Base-by-base conservation (phyloP, 2,113 vertebrate species). In the Hippocampus guttulatus region DNA sequence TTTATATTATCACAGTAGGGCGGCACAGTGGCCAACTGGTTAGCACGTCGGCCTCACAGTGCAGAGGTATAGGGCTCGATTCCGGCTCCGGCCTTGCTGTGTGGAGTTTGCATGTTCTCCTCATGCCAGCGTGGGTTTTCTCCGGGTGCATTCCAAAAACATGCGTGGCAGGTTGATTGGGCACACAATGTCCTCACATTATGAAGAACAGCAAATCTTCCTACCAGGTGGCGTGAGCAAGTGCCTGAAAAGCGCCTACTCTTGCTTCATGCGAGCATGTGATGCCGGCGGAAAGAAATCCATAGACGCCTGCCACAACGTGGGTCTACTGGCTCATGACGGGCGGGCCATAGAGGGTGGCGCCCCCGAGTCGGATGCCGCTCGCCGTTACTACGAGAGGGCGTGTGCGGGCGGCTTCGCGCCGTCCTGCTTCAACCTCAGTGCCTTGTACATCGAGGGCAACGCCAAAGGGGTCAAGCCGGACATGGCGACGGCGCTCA, bases 341-440 rank as follows among this genome's bases (percentile, higher is more conserved):
- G 96, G 96, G 27, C 91, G 88, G 69, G 87, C 91, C 38, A 27
- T 86, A 58, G 92, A 90, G 0, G 88, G 87, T 3, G 88, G 87
- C 60, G 16, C 27, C 58, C 84, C 94, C 0, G 90, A 98, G 72
- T 70, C 88, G 0, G 33, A 47, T 2, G 71, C 64, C 0, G 96
- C 96, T 67, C 92, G 86, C 58, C 90, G 94, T 83, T 96, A 95
- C 84, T 98, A 97, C 47, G 91, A 90, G 45, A 95, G 91, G 84
- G 96, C 95, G 47, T 99, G 96, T 14, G 90, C 92, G 0, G 90
- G 89, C 21, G 91, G 82, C 68, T 97, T 93, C 63, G 93, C 94
- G 6, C 87, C 95, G 0, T 96, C 96, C 82, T 98, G 97, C 87
- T 98, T 97, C 80, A 96, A 98, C 76, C 92, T 98, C 73, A 96